Base-by-base conservation (phyloP, 1,140 invertebrate species). In the Zaprionus africanus region DNA sequence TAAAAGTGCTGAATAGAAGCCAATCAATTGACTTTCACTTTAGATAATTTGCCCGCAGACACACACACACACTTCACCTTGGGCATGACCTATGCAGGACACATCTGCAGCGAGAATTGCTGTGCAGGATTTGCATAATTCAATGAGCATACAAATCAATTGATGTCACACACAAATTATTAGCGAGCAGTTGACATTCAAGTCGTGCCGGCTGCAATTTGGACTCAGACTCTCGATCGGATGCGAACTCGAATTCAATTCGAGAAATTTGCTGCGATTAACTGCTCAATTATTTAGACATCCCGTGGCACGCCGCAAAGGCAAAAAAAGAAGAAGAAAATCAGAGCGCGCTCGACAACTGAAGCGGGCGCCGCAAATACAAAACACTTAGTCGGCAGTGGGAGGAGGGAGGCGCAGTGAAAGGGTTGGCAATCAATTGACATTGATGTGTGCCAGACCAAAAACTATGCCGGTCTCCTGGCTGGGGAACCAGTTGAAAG, bases 391-490 rank as follows among this genome's bases (percentile, higher is more conserved):
- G 51, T 62, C 34, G 28, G 13, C 54, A 6, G n/a, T 22, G 31
- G 5, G 31, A 9, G 31, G 34, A 11, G 41, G 49, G 36, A 36
- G 36, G 12, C 36, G 43, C 19, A 12, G 46, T 12, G 46, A 62
- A 84, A 88, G 87, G 84, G 84, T 75, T 88, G 84, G 85, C 81
- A 85, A 88, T 90, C 85, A 90, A 88, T 88, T 88, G 85, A 88
- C 85, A 88, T 88, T 90, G 85, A 85, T 88, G 85, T 85, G 73
- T 81, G 85, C 79, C 76, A 90, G 85, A 90, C 85, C 85, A 90
- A 79, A 88, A 90, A 90, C 78, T 88, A 90, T 90, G 76, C 69
- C 76, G 9, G 19, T 70, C 77, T 81, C 73, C 73, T 81, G 62
- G 66, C 84, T 58, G 60, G 63, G 34, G n/a, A 54, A 34, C 31